These are phyloP conservation scores for Eretmocerus hayati DNA, from an alignment of 2,888 invertebrate species.

Conservation along the genomic window DNA sequence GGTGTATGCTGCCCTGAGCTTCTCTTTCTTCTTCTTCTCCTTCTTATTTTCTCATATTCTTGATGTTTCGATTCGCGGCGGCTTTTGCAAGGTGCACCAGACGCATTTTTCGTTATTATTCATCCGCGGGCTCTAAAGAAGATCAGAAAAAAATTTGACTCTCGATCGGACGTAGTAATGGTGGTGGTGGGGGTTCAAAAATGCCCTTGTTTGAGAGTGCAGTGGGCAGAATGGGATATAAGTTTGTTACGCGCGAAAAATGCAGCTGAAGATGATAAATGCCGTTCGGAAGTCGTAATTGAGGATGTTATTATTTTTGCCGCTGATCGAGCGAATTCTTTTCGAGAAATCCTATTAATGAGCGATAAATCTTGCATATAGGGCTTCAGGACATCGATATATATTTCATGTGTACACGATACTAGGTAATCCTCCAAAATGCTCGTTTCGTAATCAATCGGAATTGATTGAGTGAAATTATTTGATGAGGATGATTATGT, in stretches of 20 bases:
- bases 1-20: not conserved
- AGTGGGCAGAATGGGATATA: not conserved
- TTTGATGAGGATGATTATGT: too few species aligned
- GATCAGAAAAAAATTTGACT: not conserved
- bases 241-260: not conserved
- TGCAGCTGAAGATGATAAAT: not conserved
- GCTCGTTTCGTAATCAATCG: too few species aligned
- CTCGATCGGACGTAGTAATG: not conserved
- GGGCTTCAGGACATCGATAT: too few species aligned
- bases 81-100: conserved; percentile 10
- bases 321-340: not conserved
- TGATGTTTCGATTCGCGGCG: too few species aligned
- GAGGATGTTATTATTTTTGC: not conserved
- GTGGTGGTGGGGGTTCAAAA: too few species aligned
- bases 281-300: not conserved
- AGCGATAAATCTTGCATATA: too few species aligned
- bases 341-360: not conserved
- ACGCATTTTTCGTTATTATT: conserved; percentile 19
- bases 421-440: too few species aligned
- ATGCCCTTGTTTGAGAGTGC: too few species aligned
- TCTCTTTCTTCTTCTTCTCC: not conserved
- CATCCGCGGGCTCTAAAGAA: conserved; percentile 8
- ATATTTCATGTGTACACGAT: too few species aligned
- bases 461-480: too few species aligned
- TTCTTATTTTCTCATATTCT: not conserved